Percentiles rank a stretch among this genome's conserved stretches.
Conservation (phyloP, 2,113 vertebrate genomes). For the Hydropotes inermis region DNA sequence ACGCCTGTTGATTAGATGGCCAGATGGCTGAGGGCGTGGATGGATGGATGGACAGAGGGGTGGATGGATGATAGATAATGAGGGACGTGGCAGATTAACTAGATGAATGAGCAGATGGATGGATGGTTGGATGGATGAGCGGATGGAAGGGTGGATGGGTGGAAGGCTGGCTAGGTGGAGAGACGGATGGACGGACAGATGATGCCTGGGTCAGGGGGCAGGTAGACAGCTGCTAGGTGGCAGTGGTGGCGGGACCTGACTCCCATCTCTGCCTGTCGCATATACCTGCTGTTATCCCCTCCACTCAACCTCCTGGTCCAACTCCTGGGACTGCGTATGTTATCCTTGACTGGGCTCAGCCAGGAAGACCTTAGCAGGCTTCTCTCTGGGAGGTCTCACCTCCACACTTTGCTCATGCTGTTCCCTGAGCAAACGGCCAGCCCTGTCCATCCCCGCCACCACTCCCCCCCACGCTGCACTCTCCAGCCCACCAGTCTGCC, state of each 20-base stretch:
- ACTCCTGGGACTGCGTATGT: neutral
- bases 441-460: neutral
- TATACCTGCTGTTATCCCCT: neutral
- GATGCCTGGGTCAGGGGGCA: neutral
- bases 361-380: neutral
- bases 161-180: too few relatives aligned
- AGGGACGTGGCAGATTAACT: neutral
- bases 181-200: neutral
- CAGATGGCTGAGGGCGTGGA: neutral
- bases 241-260: neutral
- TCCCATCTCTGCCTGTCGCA: neutral
- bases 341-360: neutral
- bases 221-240: neutral
- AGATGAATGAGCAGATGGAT: accelerated
- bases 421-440: neutral
- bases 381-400: neutral
- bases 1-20: neutral
- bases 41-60: neutral
- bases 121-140: neutral
- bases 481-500: neutral
- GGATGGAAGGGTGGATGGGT: neutral
- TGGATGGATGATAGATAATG: neutral
- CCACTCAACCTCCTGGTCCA: neutral
- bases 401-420: neutral
- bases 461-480: neutral